Percentiles rank a stretch among this genome's conserved stretches.
Conservation (phyloP, 2,888 invertebrate species). For the Torymus auratus region DNA sequence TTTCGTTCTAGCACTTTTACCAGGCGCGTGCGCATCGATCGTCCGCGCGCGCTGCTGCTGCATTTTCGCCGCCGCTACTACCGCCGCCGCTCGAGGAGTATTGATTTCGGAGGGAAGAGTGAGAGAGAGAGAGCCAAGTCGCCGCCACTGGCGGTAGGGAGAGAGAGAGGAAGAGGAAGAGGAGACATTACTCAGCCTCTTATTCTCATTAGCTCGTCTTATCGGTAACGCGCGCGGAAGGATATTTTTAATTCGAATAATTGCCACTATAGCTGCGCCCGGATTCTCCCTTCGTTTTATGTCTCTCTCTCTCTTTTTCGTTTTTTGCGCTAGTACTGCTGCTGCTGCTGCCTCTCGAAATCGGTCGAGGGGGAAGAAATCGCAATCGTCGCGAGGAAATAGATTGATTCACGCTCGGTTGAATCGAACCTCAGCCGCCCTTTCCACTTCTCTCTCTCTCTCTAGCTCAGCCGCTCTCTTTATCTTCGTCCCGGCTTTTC, state of each 20-base stretch:
- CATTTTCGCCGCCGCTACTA: background rate
- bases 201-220: conserved; percentile 30
- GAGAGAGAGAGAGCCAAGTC: too few relatives aligned
- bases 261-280: background rate
- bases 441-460: background rate
- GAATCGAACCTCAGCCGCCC: conserved; percentile 58
- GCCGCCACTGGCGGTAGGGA: too few relatives aligned
- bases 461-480: conserved; percentile 3
- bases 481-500: conserved; percentile 54
- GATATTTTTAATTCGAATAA: conserved; percentile 47
- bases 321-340: background rate
- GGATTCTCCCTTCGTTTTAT: background rate
- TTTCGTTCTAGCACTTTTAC: conserved; percentile 31
- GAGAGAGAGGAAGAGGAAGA: too few relatives aligned
- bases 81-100: background rate
- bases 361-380: conserved; percentile 8
- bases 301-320: background rate
- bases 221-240: background rate
- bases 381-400: conserved; percentile 60
- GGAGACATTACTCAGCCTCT: conserved; percentile 20
- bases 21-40: conserved; percentile 12
- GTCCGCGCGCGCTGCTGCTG: background rate
- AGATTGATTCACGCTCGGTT: conserved; percentile 66
- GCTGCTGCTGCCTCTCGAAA: background rate
- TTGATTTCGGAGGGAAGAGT: conserved; percentile 28